These are phyloP conservation scores for Nixonia krombeini DNA, from an alignment of 1,140 invertebrate species.

Conservation along the genomic window DNA sequence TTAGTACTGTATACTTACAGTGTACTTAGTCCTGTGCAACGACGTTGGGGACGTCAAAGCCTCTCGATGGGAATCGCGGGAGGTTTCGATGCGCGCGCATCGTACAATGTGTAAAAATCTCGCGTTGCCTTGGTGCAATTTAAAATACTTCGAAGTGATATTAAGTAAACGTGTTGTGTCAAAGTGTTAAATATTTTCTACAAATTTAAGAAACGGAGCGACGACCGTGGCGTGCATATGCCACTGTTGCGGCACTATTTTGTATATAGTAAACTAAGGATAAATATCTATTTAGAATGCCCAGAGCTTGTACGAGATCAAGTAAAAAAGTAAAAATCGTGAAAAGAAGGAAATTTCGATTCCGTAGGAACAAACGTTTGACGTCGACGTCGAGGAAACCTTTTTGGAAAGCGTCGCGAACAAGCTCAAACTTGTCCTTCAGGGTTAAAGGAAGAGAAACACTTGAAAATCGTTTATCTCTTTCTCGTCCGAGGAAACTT, in stretches of 20 bases:
- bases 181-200: conserved; percentile 2
- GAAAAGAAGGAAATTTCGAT: conserved; percentile 21
- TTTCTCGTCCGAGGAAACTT: too few relatives aligned
- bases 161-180: conserved; percentile 22
- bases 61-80: too few relatives aligned
- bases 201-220: not conserved
- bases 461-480: too few relatives aligned
- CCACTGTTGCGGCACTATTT: too few relatives aligned
- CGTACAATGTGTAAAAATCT: conserved; percentile 17
- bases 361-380: not conserved
- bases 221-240: too few relatives aligned
- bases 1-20: too few relatives aligned
- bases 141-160: conserved; percentile 30
- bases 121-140: conserved; percentile 29
- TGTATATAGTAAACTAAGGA: conserved; percentile 11
- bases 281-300: conserved; percentile 7
- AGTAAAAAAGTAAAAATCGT: conserved; percentile 8
- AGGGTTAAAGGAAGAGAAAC: too few relatives aligned
- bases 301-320: conserved; percentile 27
- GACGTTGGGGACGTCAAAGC: too few relatives aligned
- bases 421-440: too few relatives aligned
- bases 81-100: not conserved
- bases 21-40: too few relatives aligned
- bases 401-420: too few relatives aligned
- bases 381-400: too few relatives aligned